Evolutionary conservation across 1,140 invertebrate species (phyloP).

Genomic region (Himalopsyche phryganea): DNA sequence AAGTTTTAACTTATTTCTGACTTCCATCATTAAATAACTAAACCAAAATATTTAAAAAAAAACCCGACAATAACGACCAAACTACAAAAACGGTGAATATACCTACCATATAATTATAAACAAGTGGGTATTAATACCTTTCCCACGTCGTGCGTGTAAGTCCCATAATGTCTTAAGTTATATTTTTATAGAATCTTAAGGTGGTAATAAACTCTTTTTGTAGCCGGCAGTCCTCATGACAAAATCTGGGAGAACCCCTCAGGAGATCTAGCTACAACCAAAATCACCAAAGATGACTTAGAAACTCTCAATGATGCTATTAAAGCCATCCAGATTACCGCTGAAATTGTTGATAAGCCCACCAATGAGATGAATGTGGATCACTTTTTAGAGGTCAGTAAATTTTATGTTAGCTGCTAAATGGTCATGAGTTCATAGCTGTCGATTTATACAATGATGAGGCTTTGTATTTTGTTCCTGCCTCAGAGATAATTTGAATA

Average conservation of each 20-base stretch:
- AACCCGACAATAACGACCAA: too few relatives aligned
- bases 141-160: too few relatives aligned
- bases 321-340: slow-evolving; percentile 66
- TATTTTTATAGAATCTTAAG: too few relatives aligned
- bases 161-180: too few relatives aligned
- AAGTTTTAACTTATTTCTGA: too few relatives aligned
- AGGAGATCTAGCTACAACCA: slow-evolving; percentile 33
- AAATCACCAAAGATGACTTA: slow-evolving; percentile 58
- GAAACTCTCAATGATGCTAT: slow-evolving; percentile 60
- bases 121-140: too few relatives aligned
- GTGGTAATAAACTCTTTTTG: slow-evolving; percentile 2
- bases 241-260: slow-evolving; percentile 33
- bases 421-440: neutral
- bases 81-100: too few relatives aligned
- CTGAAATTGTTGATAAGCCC: slow-evolving; percentile 78
- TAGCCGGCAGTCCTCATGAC: slow-evolving; percentile 32
- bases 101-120: too few relatives aligned
- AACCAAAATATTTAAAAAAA: too few relatives aligned
- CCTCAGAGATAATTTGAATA: neutral
- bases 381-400: slow-evolving; percentile 66
- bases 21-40: too few relatives aligned
- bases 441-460: neutral
- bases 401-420: too few relatives aligned
- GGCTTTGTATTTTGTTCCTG: neutral
- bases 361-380: slow-evolving; percentile 83